Evolutionary conservation across 2,797 vertebrate genomes (phyloP).

Genomic region (Loriculus beryllinus): DNA sequence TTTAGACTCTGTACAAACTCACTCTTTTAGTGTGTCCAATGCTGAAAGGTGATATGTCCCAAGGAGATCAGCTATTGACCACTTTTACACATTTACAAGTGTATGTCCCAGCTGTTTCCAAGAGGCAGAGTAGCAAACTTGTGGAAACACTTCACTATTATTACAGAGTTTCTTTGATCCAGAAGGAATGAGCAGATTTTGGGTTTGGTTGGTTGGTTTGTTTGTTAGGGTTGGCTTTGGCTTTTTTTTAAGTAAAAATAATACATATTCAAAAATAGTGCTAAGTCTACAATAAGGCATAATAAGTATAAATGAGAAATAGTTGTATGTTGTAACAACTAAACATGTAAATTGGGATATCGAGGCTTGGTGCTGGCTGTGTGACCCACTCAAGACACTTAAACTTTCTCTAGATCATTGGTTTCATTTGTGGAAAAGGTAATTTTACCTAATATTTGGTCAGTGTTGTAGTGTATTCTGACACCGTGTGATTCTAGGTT

Average conservation of each 20-base stretch:
- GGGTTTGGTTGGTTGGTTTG: background rate
- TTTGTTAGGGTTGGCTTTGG: background rate
- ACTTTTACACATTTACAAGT: background rate
- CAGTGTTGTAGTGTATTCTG: background rate
- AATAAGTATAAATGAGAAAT: background rate
- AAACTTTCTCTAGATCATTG: background rate
- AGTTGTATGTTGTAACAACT: background rate
- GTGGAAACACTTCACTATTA: background rate
- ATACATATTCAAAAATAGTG: background rate
- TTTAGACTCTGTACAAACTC: background rate
- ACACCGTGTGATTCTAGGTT: background rate
- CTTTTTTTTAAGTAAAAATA: background rate
- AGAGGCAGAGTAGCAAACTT: background rate
- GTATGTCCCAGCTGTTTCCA: conserved; percentile 40
- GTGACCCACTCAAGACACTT: background rate
- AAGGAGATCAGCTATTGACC: background rate
- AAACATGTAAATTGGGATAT: background rate
- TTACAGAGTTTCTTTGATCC: background rate
- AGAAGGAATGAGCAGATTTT: background rate
- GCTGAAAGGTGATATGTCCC: background rate
- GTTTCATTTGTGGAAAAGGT: background rate
- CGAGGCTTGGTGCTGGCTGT: background rate
- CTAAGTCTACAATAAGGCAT: background rate
- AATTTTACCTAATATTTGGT: background rate
- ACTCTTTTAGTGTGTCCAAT: background rate